Evolutionary conservation across 2,113 vertebrate genomes (phyloP), one percentile per base, ranked within the genome.

Genomic region (Heteronetta atricapilla): DNA sequence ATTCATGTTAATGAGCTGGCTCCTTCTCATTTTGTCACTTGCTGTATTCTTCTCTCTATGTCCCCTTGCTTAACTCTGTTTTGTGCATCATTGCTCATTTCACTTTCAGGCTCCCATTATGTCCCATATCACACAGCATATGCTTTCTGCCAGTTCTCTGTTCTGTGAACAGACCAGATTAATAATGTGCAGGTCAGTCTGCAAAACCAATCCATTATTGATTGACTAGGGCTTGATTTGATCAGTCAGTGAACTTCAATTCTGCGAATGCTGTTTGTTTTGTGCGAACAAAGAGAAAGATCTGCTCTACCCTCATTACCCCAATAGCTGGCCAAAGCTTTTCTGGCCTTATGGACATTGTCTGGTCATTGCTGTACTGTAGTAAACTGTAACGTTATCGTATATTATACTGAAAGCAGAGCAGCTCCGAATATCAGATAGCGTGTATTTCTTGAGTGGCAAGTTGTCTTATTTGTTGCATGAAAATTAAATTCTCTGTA

Each of bases 391-490:
- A 52, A 23, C 23, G 2, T 52, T 52, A 25, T 52, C 13, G 26
- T 13, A 25, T n/a, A 93, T 89, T 82, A 34, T 83, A 75, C 79
- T 63, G n/a, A 79, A 93, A 96, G 84, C 55, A 81, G 66, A 94
- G 40, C 44, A 74, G 26, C 19, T 93, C 50, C 74, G 33, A 82
- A 4, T 69, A 10, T 81, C 62, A 92, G 58, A 83, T 69, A 66
- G 62, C 86, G 88, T 89, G 75, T 76, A 56, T 93, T 72, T 91
- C 50, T 83, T 86, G 81, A 94, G 93, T 93, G 95, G 88, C 82
- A 96, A 96, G 82, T 79, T 74, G 73, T 88, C 53, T 63, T 59
- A 81, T 92, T 83, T 94, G 79, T 97, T 95, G 92, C 90, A 90
- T 68, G 58, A 93, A 86, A 84, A 95, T 93, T 56, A 94, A 95